Conservation (phyloP, 2,113 vertebrate species). For the Haemorhous mexicanus region DNA sequence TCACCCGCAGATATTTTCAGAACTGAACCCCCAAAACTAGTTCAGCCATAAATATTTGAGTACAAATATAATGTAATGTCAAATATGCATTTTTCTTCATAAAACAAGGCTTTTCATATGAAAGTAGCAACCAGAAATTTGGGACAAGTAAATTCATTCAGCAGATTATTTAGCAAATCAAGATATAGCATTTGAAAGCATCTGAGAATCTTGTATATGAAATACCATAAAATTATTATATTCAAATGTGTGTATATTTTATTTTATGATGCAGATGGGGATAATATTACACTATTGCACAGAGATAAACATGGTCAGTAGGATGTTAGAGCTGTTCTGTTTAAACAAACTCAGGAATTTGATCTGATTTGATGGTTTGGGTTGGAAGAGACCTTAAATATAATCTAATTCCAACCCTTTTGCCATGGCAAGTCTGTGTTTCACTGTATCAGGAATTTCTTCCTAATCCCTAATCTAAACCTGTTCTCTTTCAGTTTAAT, state of each 20-base stretch:
- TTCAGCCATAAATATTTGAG: not conserved
- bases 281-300: not conserved
- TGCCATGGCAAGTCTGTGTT: not conserved
- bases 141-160: not conserved
- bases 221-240: not conserved
- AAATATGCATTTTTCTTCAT: not conserved
- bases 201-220: not conserved
- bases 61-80: not conserved
- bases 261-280: not conserved
- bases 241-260: not conserved
- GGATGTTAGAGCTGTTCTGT: not conserved
- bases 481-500: not conserved
- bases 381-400: not conserved
- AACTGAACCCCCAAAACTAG: not conserved
- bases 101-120: not conserved
- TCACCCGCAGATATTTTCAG: not conserved
- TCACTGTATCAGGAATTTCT: not conserved
- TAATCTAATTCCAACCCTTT: not conserved
- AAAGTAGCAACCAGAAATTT: not conserved
- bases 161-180: not conserved
- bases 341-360: not conserved
- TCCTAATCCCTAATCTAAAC: not conserved
- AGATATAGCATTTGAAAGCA: not conserved
- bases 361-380: not conserved
- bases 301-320: accelerated